Evolutionary conservation across 2,888 invertebrate species (phyloP), one percentile per base, ranked within the genome.

Genomic region (Volucella inanis): DNA sequence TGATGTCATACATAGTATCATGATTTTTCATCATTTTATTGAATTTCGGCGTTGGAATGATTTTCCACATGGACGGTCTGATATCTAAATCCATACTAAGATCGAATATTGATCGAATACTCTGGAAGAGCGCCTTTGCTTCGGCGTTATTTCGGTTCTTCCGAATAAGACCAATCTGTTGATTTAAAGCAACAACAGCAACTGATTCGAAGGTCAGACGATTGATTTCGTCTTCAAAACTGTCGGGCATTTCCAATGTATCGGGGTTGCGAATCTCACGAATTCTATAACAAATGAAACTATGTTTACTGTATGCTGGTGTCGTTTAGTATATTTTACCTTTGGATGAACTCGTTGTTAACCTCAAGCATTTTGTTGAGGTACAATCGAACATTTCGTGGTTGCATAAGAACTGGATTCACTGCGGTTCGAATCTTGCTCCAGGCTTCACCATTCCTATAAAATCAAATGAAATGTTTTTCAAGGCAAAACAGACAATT

Each of bases 401-500:
- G 94, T 87, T 94, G 93, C 90, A 95, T 90, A 91, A 95, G 91
- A 61, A 94, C 93, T 82, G 94, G 94, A 90, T 95, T 95, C 0
- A 95, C 94, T 83, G 94, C 94, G 1, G 93, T 93, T 47, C 95
- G 92, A 77, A 95, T 93, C 62, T 94, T 92, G 47, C 94, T 93
- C 95, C 95, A 95, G 86, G 94, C 92, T 47, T 93, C 92, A 1
- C 94, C 95, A 91, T 95, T 94, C 15, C 93, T 93, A 88, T 4
- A 45, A 6, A 31, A 0, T 6, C 31, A 31, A 31, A 6, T 0
- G 31, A 31, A 31, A 31, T 6, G 6, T 31, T 38, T 31, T n/a
- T 55, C 45, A 62, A 8, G 57, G 18, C 9, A 64, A 50, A 10
- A 75, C 59, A 22, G 22, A 0, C 1, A 31, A 31, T 4, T 6